Conservation (phyloP, 1,140 invertebrate genomes). For the Apis mellifera region DNA sequence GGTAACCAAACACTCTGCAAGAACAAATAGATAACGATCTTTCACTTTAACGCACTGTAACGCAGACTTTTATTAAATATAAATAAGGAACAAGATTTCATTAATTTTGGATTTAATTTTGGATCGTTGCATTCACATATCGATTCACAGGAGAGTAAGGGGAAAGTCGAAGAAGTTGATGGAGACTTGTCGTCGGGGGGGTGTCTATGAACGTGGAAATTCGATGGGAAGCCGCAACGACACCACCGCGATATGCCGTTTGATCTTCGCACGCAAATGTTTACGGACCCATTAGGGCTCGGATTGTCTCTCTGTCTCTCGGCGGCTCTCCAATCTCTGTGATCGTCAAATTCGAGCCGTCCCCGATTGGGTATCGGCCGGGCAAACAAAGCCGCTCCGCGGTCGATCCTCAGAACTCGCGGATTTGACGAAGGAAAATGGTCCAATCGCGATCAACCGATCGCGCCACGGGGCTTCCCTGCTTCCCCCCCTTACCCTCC, state of each 20-base stretch:
- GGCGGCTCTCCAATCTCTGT: background rate
- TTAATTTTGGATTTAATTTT: too few relatives aligned
- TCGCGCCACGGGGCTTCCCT: slow-evolving; percentile 22
- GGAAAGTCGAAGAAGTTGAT: background rate
- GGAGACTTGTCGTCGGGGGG: background rate
- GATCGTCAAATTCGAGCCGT: background rate
- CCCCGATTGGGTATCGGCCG: slow-evolving; percentile 21
- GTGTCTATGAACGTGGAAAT: background rate
- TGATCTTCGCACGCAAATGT: slow-evolving; percentile 70
- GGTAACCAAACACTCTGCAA: too few relatives aligned
- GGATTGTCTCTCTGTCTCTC: slow-evolving; percentile 46
- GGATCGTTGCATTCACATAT: too few relatives aligned
- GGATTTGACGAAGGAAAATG: slow-evolving; percentile 32
- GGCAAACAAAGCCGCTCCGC: slow-evolving; percentile 34
- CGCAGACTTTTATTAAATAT: too few relatives aligned
- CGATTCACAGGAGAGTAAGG: background rate
- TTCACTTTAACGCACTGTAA: too few relatives aligned
- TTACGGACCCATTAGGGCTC: slow-evolving; percentile 74
- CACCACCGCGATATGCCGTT: slow-evolving; percentile 53
- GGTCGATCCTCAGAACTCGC: slow-evolving; percentile 24
- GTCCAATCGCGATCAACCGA: slow-evolving; percentile 50
- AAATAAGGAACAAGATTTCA: too few relatives aligned
- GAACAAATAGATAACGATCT: too few relatives aligned
- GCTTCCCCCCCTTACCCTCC: background rate
- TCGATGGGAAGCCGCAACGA: slow-evolving; percentile 53